phyloP scores from a whole-genome alignment of 2,797 vertebrate genomes.

The Peromyscus eremicus region DNA sequence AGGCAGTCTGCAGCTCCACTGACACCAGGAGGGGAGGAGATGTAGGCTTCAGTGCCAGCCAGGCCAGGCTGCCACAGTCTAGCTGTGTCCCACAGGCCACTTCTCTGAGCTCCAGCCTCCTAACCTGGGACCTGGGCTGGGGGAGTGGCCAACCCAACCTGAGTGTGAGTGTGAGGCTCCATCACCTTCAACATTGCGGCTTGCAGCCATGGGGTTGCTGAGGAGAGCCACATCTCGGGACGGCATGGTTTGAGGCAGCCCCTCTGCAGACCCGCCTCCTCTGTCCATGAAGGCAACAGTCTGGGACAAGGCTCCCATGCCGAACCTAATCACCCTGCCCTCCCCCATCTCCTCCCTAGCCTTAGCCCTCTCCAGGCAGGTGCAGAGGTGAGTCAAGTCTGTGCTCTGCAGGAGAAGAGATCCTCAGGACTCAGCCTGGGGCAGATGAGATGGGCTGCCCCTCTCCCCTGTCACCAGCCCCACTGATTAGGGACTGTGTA shows the following conservation, averaged over 20 bases:
- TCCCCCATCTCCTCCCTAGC: not conserved
- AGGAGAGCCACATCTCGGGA: not conserved
- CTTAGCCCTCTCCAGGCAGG: not conserved
- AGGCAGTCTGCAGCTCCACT: not conserved
- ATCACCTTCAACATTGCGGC: accelerated
- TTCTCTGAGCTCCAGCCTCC: not conserved
- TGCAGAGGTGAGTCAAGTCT: not conserved
- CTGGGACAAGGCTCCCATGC: conserved; percentile 72
- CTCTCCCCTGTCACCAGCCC: not conserved
- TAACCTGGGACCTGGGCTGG: not conserved
- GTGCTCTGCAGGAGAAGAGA: not conserved
- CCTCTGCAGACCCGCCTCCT: conserved; percentile 12
- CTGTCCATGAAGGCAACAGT: conserved; percentile 40
- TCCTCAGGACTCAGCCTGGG: conserved; percentile 59
- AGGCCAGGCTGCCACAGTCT: not conserved
- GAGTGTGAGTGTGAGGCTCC: not conserved
- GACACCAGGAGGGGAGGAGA: conserved; percentile 50
- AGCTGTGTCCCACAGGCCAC: not conserved
- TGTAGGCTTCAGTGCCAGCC: accelerated
- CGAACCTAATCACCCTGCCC: not conserved
- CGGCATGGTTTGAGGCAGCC: accelerated
- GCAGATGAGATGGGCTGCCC: not conserved
- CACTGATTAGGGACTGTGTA: accelerated
- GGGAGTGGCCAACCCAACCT: accelerated
- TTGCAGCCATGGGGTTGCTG: not conserved